These are phyloP conservation scores for Andrena haemorrhoa DNA, from an alignment of 2,888 invertebrate genomes.

Conservation along the genomic window DNA sequence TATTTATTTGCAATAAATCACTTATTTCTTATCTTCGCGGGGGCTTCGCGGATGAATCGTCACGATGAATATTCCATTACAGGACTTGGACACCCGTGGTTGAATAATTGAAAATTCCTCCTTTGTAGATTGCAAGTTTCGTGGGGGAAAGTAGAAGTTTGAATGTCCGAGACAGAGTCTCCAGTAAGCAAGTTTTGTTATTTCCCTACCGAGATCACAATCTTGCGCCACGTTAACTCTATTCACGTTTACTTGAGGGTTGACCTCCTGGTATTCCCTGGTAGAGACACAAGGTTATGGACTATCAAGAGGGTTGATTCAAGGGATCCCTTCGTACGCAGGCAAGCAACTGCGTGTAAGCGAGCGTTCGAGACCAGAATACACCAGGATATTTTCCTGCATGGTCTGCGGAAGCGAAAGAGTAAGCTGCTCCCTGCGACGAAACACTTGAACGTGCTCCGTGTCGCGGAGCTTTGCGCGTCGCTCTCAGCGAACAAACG, in stretches of 20 bases:
- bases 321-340: background rate
- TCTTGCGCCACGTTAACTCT: background rate
- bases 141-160: background rate
- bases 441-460: background rate
- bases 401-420: background rate
- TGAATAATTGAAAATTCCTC: too few species aligned
- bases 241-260: background rate
- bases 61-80: too few species aligned
- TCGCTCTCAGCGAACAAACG: conserved; percentile 31
- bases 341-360: background rate
- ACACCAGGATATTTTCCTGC: background rate
- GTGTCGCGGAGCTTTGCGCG: conserved; percentile 34
- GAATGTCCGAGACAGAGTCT: background rate
- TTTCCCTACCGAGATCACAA: background rate
- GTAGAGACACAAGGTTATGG: background rate
- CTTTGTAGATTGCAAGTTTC: background rate
- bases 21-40: too few species aligned
- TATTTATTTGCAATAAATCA: too few species aligned
- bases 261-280: background rate
- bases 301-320: background rate
- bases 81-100: too few species aligned
- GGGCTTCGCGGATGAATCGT: too few species aligned
- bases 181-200: background rate
- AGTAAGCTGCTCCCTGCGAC: background rate
- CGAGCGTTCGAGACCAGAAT: background rate